Evolutionary conservation across 2,888 invertebrate genomes (phyloP).

Genomic region (Nomada hirtipes): DNA sequence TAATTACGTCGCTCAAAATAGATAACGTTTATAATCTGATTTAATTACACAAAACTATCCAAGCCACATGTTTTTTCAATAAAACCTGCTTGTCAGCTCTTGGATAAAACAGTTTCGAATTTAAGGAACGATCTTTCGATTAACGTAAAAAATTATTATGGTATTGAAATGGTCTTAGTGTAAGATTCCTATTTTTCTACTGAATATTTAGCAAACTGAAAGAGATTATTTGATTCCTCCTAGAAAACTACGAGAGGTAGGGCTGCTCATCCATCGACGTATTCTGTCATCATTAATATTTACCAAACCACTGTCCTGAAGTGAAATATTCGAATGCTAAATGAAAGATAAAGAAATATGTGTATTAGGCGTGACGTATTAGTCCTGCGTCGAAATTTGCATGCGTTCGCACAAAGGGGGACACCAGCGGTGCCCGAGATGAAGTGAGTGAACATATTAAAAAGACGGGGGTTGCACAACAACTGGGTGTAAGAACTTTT

Average conservation of each 20-base stretch:
- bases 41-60: conserved; percentile 39
- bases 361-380: conserved; percentile 24
- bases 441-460: conserved; percentile 35
- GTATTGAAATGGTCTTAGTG: conserved; percentile 50
- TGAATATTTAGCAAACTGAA: conserved; percentile 47
- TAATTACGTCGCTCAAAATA: conserved; percentile 57
- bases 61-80: conserved; percentile 25
- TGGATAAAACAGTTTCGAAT: conserved; percentile 38
- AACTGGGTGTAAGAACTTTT: conserved; percentile 60
- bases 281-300: conserved; percentile 48
- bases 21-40: conserved; percentile 39
- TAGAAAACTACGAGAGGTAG: conserved; percentile 43
- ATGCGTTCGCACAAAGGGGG: conserved; percentile 51
- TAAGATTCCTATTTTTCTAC: conserved; percentile 65
- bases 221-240: conserved; percentile 53
- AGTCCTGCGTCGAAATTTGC: conserved; percentile 38
- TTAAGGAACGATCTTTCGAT: conserved; percentile 39
- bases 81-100: conserved; percentile 31
- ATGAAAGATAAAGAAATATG: neutral
- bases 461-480: conserved; percentile 24
- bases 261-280: conserved; percentile 20
- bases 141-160: conserved; percentile 47
- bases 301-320: conserved; percentile 34
- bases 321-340: conserved; percentile 38
- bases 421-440: conserved; percentile 36